Evolutionary conservation across 1,140 invertebrate species (phyloP), one percentile per base, ranked within the genome.

Genomic region (Gryllus bimaculatus): DNA sequence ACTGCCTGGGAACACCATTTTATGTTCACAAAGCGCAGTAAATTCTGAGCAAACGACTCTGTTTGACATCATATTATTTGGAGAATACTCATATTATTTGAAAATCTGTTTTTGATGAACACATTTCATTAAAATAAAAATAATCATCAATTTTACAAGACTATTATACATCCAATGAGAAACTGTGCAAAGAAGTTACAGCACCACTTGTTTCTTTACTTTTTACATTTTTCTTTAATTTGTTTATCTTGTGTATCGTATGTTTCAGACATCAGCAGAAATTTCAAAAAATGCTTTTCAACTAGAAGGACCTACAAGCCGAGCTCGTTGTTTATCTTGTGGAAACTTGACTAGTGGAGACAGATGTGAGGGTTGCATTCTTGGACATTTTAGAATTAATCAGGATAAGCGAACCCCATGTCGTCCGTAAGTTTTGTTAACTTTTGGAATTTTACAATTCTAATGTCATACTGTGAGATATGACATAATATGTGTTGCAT

Each of bases 301-400:
- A 15, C 89, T 88, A 1, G 90, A 91, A 82, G 93, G 92, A 10
- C 89, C 90, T 0, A 87, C 87, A 54, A 87, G 88, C 0, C 91
- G 92, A 82, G 95, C 95, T 13, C 89, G 92, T 20, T 98, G 97
- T 84, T 85, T 96, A n/a, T 88, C 91, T 48, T 98, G 97, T 86
- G 90, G 89, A 7, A 95, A 97, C 84, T 91, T 93, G 81, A 98
- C 96, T 4, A 91, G 90, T 79, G 96, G 95, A 0, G 89, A 91
- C 75, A 90, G 91, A 75, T 98, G 96, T 85, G 93, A 96, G 49
- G 89, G 91, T 78, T 98, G 97, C 84, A 89, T 95, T n/a, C n/a
- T 48, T 78, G 96, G 96, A 4, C 94, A 92, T 85, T 98, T 98
- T 83, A 88, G 96, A 82, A 93, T 93, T 77, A 90, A 91, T 7